Evolutionary conservation across 2,113 vertebrate genomes (phyloP).

Genomic region (Trogon surrucura): DNA sequence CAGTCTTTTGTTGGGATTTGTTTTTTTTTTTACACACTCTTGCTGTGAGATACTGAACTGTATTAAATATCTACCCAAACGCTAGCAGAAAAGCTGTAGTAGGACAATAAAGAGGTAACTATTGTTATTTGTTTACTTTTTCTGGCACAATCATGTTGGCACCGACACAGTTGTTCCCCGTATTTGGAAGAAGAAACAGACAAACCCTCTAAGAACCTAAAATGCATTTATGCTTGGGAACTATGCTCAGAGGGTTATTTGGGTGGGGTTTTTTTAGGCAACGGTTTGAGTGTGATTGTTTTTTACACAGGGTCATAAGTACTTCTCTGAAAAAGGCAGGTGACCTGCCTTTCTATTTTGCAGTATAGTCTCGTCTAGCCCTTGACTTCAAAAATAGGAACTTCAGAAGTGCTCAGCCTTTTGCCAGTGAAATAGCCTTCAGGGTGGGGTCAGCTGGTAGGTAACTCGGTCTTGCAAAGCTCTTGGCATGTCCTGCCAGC

Average conservation of each 20-base stretch:
- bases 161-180: neutral
- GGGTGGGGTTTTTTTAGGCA: neutral
- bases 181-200: neutral
- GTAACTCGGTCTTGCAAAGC: neutral
- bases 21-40: neutral
- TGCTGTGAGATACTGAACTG: neutral
- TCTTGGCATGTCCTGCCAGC: neutral
- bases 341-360: neutral
- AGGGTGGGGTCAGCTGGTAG: neutral
- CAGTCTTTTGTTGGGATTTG: conserved; percentile 4
- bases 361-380: neutral
- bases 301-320: neutral
- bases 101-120: neutral
- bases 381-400: neutral
- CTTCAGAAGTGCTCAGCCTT: neutral
- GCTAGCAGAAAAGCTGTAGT: neutral
- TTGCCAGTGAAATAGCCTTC: neutral
- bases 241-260: neutral
- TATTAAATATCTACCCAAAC: neutral
- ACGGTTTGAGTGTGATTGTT: neutral
- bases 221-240: neutral
- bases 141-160: neutral
- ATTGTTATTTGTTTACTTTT: neutral
- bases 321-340: neutral
- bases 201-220: neutral